Conservation (phyloP, 1,140 invertebrate genomes). For the Lepidurus packardi region DNA sequence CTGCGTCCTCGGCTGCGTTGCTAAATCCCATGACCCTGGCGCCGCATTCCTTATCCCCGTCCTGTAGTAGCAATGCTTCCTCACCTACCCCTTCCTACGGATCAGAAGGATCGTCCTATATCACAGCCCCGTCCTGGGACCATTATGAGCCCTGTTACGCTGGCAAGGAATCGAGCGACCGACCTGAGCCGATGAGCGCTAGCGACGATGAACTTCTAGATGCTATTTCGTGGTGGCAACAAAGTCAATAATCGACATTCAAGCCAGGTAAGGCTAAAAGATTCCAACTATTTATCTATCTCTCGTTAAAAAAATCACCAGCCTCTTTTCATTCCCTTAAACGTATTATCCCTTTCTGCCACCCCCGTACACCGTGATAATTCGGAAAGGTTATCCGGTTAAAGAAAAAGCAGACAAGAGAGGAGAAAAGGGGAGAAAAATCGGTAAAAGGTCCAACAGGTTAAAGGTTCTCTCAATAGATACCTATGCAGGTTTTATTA, state of each 20-base stretch:
- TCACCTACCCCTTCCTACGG: slow-evolving; percentile 42
- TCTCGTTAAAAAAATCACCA: not conserved
- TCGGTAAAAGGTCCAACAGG: too few relatives aligned
- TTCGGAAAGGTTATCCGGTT: too few relatives aligned
- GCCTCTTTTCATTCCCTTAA: not conserved
- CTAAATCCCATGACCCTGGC: not conserved
- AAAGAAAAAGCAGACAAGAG: too few relatives aligned
- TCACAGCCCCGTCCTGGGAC: slow-evolving; percentile 44
- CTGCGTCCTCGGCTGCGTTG: not conserved
- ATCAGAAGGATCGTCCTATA: slow-evolving; percentile 62
- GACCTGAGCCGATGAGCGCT: slow-evolving; percentile 68
- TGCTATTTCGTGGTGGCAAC: slow-evolving; percentile 80
- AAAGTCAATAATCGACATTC: slow-evolving; percentile 46
- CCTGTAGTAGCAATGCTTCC: slow-evolving; percentile 33
- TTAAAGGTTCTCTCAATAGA: too few relatives aligned
- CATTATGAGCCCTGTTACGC: slow-evolving; percentile 49
- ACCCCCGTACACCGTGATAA: too few relatives aligned
- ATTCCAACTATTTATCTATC: not conserved
- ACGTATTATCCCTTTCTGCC: too few relatives aligned
- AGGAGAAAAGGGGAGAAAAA: too few relatives aligned
- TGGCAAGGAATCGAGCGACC: slow-evolving; percentile 58
- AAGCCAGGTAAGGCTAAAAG: not conserved
- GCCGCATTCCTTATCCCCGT: slow-evolving; percentile 33
- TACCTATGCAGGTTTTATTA: not conserved
- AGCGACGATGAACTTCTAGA: slow-evolving; percentile 87